phyloP scores from a whole-genome alignment of 2,888 invertebrate genomes.

The Cheilosia urbana region DNA sequence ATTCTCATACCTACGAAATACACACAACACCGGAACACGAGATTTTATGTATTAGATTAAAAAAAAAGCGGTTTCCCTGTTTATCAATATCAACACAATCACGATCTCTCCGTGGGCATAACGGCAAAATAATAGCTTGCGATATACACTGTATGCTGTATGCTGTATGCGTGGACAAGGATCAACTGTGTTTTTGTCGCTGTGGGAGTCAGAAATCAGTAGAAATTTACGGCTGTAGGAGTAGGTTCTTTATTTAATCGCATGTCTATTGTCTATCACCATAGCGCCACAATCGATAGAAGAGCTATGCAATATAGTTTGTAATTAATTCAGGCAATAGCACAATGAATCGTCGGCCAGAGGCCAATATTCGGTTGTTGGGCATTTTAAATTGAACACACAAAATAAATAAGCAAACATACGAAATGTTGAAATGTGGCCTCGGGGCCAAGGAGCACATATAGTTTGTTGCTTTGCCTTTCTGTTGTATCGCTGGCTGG shows the following conservation, averaged over 20 bases:
- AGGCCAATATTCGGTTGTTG: conserved; percentile 47
- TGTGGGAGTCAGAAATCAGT: not conserved
- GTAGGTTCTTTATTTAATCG: not conserved
- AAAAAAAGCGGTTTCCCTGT: not conserved
- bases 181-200: conserved; percentile 1
- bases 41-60: too few species aligned
- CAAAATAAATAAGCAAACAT: conserved; percentile 37
- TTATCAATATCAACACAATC: not conserved
- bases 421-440: conserved; percentile 16
- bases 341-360: conserved; percentile 38
- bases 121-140: not conserved
- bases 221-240: not conserved
- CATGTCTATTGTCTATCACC: too few species aligned
- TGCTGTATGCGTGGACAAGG: not conserved
- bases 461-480: not conserved
- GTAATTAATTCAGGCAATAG: conserved; percentile 50
- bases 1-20: too few species aligned
- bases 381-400: conserved; percentile 41
- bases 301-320: conserved; percentile 28
- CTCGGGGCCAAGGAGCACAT: conserved; percentile 9
- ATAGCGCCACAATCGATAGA: not conserved
- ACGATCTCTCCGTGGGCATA: not conserved
- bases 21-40: too few species aligned
- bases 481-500: not conserved
- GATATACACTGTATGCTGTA: not conserved